Evolutionary conservation across 2,113 vertebrate species (phyloP), one percentile per base, ranked within the genome.

Genomic region (Maylandia zebra): DNA sequence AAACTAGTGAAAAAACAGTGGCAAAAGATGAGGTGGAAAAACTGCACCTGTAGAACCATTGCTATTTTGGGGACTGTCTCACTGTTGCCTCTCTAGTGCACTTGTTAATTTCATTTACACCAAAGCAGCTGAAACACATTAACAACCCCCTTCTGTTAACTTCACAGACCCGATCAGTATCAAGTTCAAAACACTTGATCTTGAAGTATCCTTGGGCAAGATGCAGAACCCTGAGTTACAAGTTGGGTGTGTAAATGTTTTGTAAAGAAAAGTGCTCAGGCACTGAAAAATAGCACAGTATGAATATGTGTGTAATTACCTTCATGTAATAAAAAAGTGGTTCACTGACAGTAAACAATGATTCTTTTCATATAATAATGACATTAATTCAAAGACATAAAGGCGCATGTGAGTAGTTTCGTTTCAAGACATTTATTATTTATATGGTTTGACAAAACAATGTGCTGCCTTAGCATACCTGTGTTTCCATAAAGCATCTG

Each of bases 341-440:
- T 66, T 66, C 66, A 45, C 12, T 43, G 66, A 43, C 38, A 71
- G 12, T 76, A 50, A 48, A 48, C 71, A 76, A 19, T 76, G 9
- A 48, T 30, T 76, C 14, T 76, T 76, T 48, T 76, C 71, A 76
- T 50, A 76, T 32, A 69, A 38, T 24, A 61, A 38, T 5, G 48
- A 61, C 34, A 80, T 24, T 69, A 32, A 86, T 5, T 7, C 10
- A 89, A 30, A 38, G 3, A 81, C 10, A 17, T 64, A 22, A 82
- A 11, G 19, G 14, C 5, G 1, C 43, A 50, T 7, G 52, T 45
- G 13, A 61, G 16, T 13, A 34, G 53, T 24, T 91, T 9, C 13
- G 41, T 85, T 94, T 94, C 55, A 92, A 91, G 82, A 96, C 91
- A 92, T 94, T 97, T 96, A 96, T 97, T 96, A 96, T 96, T 97